Base-by-base conservation (phyloP, 2,888 invertebrate species). In the Agrochola lota region DNA sequence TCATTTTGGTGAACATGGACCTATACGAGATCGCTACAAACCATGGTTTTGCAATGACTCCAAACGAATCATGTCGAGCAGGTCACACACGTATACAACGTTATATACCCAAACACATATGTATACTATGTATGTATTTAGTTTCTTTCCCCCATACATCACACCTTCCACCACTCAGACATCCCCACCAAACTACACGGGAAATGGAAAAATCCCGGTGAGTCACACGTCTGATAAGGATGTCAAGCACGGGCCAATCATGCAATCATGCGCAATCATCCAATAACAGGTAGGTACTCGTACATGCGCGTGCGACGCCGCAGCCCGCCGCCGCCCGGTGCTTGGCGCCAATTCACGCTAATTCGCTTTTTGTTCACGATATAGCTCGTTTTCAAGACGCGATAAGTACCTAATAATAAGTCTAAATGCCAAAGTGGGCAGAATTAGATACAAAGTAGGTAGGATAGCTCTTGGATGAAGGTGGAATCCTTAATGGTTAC, bases 191-290 rank as follows among this genome's bases (percentile, higher is more conserved):
- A 35, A 60, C 23, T 74, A 74, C 63, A 49, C 55, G 74, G 87
- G 81, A 88, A 84, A 84, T 80, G 79, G 81, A 83, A 90, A 87
- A 82, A 85, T 85, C 81, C 77, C 79, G 71, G n/a, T 88, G 87
- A 90, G 66, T 88, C 89, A 90, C 78, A 64, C 82, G 80, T 81
- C 81, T 90, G 92, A 92, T 91, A 91, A 93, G 93, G 93, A 93
- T 92, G 91, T 91, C 83, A 87, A 89, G 85, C 88, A 87, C 70
- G 74, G 68, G 79, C 69, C 85, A 89, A 91, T 91, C 91, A 90
- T 88, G 85, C 91, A 91, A 92, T 91, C 90, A 89, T 87, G 77
- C 83, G 85, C 93, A 90, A 91, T 91, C 90, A 91, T 88, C 84
- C 89, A 88, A 90, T 91, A 89, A 89, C 88, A 87, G 88, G 89